Conservation (phyloP, 2,113 vertebrate species). For the Turnix velox region DNA sequence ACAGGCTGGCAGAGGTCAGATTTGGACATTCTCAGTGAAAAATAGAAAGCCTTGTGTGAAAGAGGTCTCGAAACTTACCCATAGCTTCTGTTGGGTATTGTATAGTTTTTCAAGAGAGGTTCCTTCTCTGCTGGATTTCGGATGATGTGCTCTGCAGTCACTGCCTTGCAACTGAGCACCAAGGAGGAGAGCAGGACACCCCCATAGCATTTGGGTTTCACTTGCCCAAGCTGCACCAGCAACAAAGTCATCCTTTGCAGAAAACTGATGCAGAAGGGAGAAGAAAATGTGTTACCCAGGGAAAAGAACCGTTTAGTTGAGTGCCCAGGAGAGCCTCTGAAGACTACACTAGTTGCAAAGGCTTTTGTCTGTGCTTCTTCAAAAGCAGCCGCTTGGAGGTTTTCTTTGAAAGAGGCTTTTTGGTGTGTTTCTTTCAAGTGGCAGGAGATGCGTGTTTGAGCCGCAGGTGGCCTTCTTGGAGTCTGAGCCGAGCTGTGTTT, state of each 20-base stretch:
- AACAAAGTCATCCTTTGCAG: not conserved
- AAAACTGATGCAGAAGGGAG: not conserved
- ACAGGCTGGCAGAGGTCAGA: not conserved
- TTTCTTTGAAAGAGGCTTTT: conserved; percentile 34
- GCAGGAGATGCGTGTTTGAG: not conserved
- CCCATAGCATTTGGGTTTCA: rapidly evolving
- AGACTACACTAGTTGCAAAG: not conserved
- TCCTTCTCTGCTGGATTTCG: not conserved
- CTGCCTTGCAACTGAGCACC: not conserved
- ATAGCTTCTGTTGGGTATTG: rapidly evolving
- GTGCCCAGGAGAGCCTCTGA: not conserved
- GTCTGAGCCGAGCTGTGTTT: not conserved
- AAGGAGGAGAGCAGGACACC: not conserved
- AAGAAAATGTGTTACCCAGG: not conserved
- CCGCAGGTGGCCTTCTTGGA: not conserved
- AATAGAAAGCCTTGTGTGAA: not conserved
- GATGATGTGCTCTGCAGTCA: rapidly evolving
- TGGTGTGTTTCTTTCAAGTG: conserved; percentile 35
- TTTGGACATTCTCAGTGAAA: not conserved
- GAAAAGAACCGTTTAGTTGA: not conserved
- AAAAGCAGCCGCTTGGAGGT: not conserved
- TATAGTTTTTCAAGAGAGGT: not conserved
- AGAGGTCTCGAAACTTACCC: not conserved
- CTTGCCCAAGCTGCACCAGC: not conserved
- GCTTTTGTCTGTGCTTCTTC: conserved; percentile 47